A percentile compares a stretch with the other conserved stretches of the same genome.
Conservation (phyloP, 2,888 invertebrate genomes). For the Nycteola revayana region DNA sequence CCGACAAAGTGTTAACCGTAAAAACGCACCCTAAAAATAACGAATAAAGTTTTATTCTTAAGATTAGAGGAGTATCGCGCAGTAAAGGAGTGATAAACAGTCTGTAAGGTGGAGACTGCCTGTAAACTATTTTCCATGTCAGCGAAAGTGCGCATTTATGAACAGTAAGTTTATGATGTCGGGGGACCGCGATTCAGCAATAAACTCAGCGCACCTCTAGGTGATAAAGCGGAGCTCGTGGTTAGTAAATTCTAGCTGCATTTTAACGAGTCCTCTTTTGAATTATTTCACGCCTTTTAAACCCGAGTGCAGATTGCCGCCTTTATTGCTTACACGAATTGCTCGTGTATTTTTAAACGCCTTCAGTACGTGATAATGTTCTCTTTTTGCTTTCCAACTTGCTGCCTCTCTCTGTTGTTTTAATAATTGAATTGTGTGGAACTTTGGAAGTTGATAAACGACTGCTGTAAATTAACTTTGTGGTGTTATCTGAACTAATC, state of each 20-base stretch:
- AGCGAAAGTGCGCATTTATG: conserved; percentile 73
- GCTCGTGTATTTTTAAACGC: conserved; percentile 23
- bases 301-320: conserved; percentile 58
- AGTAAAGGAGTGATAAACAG: conserved; percentile 70
- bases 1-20: conserved; percentile 66
- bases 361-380: conserved; percentile 14
- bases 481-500: neutral
- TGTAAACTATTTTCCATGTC: conserved; percentile 79
- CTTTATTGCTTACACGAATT: conserved; percentile 49
- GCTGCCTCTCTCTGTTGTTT: conserved; percentile 9
- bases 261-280: conserved; percentile 72
- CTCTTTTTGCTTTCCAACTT: neutral
- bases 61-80: conserved; percentile 70
- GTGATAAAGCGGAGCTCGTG: conserved; percentile 66
- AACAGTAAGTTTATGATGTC: conserved; percentile 52
- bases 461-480: neutral
- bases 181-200: conserved; percentile 27
- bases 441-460: neutral
- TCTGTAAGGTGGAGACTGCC: conserved; percentile 59
- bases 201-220: conserved; percentile 34
- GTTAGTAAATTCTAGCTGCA: conserved; percentile 65
- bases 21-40: conserved; percentile 67
- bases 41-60: conserved; percentile 72
- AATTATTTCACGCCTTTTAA: conserved; percentile 74
- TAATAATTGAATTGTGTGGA: neutral